Evolutionary conservation across 2,797 vertebrate genomes (phyloP), one percentile per base, ranked within the genome.

Genomic region (Spea hammondii): DNA sequence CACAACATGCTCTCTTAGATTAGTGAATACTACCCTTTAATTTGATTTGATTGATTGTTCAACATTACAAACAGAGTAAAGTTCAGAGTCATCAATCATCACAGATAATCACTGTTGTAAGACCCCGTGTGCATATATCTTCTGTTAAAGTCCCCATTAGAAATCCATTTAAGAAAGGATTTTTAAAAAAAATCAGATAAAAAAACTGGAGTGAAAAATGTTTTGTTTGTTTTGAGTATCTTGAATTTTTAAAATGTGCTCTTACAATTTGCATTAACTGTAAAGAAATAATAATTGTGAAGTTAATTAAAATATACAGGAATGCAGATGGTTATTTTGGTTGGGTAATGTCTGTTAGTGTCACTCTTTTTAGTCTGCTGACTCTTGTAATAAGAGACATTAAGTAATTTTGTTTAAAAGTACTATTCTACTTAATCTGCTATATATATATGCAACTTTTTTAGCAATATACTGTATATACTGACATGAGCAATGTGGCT

Each of bases 81-180:
- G 70, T 64, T 70, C 75, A 70, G 50, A 60, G 65, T 78, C 80
- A 82, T 82, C 70, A 69, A 78, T 82, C 80, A 82, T 62, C 70
- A 74, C 75, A 70, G 75, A 77, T 82, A 82, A 77, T 82, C 74
- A 81, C 79, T 82, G 69, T 75, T 77, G 64, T 79, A 74, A 12
- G n/a, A 13, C 9, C 55, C 11, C 6, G 65, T 70, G 57, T 60
- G 59, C 70, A 59, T 62, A 82, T 60, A 82, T 78, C 50, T 54
- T 68, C 79, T 68, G 62, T 76, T 51, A 48, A 80, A 47, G 44
- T 72, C 65, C 51, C 60, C 70, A 65, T 62, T 76, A 51, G 9
- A 72, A 77, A 68, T 77, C 47, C 67, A 64, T 69, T 77, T 62
- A 62, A 45, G 70, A 70, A 70, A 48, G 8, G 48, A 47, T 64